Conservation (phyloP, 2,113 vertebrate species). For the Misgurnus mizolepis region DNA sequence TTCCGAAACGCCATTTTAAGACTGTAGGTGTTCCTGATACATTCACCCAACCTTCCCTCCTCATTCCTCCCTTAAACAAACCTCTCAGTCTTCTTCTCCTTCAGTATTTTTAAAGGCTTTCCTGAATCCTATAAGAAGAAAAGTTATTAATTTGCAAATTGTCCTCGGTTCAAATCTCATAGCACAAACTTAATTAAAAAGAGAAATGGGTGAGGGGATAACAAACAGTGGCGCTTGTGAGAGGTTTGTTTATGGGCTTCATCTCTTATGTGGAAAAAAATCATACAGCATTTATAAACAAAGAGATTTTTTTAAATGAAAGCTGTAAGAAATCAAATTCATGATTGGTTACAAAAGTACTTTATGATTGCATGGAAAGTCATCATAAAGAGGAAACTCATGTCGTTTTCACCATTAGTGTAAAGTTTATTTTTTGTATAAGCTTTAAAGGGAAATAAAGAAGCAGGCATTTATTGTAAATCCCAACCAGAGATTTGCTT, state of each 20-base stretch:
- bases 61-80: conserved; percentile 61
- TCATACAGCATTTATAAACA: neutral
- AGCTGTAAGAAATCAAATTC: neutral
- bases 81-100: conserved; percentile 59
- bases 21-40: conserved; percentile 85
- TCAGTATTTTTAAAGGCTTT: neutral
- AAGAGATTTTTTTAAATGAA: neutral
- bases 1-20: conserved; percentile 99
- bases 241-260: conserved; percentile 71
- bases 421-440: neutral
- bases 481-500: conserved; percentile 46
- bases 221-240: conserved; percentile 48
- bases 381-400: too few relatives aligned
- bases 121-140: neutral
- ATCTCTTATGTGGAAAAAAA: conserved; percentile 41
- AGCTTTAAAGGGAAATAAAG: too few relatives aligned
- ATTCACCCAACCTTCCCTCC: conserved; percentile 60
- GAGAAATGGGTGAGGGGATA: neutral
- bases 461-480: neutral
- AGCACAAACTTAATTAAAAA: neutral
- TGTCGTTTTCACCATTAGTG: too few relatives aligned
- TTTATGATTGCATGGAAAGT: too few relatives aligned
- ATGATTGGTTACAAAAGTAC: neutral
- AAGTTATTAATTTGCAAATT: neutral
- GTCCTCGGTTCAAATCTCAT: neutral